Evolutionary conservation across 2,113 vertebrate genomes (phyloP).

Genomic region (Pterocles gutturalis): DNA sequence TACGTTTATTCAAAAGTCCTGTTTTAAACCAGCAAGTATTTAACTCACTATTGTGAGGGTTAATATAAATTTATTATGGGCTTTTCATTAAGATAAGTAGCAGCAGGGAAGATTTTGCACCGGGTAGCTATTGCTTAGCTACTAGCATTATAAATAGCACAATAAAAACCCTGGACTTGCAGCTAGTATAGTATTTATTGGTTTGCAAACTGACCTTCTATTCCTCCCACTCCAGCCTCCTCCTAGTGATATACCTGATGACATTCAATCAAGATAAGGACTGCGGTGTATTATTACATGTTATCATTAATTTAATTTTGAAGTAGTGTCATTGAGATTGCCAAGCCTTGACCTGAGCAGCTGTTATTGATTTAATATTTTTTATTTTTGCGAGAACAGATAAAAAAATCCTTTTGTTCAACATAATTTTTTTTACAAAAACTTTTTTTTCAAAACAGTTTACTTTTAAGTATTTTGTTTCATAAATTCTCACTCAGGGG

Average conservation of each 20-base stretch:
- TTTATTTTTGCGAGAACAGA: background rate
- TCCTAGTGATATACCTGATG: background rate
- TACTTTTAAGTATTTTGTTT: background rate
- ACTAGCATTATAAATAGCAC: background rate
- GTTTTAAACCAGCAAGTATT: background rate
- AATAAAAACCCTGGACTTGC: background rate
- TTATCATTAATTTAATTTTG: background rate
- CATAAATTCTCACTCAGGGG: background rate
- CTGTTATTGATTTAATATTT: background rate
- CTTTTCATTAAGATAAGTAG: background rate
- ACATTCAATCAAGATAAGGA: background rate
- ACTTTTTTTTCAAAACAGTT: background rate
- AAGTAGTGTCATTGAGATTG: background rate
- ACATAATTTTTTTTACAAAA: background rate
- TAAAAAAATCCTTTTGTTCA: rapidly evolving
- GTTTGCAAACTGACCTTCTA: background rate
- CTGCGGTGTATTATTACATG: background rate
- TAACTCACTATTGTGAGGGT: background rate
- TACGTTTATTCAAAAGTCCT: background rate
- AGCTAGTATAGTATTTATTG: background rate
- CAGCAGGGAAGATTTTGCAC: background rate
- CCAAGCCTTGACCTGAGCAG: background rate
- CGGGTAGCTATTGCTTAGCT: background rate
- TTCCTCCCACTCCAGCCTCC: background rate
- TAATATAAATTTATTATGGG: background rate